Conservation (phyloP, 2,888 invertebrate species). For the Drosophila maculinotata region DNA sequence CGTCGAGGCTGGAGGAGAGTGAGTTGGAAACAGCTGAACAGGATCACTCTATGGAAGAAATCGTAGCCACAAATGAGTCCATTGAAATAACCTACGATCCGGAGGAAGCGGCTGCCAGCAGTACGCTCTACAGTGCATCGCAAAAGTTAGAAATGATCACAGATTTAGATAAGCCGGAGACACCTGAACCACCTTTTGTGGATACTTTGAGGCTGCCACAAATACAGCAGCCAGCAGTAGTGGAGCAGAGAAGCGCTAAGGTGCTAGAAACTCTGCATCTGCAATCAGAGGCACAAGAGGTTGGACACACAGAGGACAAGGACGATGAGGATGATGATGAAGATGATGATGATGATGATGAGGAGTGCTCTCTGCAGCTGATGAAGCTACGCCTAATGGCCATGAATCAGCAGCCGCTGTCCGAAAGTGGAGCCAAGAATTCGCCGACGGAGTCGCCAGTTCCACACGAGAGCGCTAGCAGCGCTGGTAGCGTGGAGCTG, state of each 20-base stretch:
- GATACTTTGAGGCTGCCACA: conserved; percentile 28
- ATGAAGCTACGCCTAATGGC: conserved; percentile 83
- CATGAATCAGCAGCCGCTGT: conserved; percentile 67
- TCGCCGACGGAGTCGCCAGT: conserved; percentile 51
- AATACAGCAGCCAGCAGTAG: conserved; percentile 40
- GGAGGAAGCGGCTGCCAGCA: conserved; percentile 60
- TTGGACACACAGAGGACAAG: too few species aligned
- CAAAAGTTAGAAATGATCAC: conserved; percentile 56
- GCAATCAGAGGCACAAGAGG: conserved; percentile 55
- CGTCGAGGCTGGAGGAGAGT: conserved; percentile 33
- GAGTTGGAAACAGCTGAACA: conserved; percentile 64
- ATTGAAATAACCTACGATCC: conserved; percentile 81
- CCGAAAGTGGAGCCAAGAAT: conserved; percentile 32
- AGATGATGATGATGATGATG: conserved; percentile 73
- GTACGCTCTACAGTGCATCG: conserved; percentile 37
- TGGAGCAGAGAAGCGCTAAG: conserved; percentile 55
- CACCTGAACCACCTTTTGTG: conserved; percentile 15
- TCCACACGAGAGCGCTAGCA: conserved; percentile 12
- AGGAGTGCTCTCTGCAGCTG: conserved; percentile 76
- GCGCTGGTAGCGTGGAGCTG: conserved; percentile 45
- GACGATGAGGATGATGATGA: conserved; percentile 9
- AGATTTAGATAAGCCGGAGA: conserved; percentile 65
- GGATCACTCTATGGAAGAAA: conserved; percentile 83
- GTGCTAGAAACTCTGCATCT: conserved; percentile 49
- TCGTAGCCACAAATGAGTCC: conserved; percentile 82